Evolutionary conservation across 1,140 invertebrate genomes (phyloP), one percentile per base, ranked within the genome.

Genomic region (Onthophagus taurus): DNA sequence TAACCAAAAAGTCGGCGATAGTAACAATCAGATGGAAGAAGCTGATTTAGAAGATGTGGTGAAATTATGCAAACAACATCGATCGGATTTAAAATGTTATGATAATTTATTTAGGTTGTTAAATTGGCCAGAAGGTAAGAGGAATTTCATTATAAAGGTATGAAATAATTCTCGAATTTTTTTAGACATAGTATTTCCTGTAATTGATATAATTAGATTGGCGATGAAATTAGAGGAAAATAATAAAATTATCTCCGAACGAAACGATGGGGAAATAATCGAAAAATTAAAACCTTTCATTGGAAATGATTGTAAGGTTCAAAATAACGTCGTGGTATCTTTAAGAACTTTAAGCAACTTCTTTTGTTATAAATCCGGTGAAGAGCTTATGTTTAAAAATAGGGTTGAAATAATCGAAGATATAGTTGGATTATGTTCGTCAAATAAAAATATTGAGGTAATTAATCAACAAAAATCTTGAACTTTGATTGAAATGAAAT

Each of bases 171-270:
- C 16, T 31, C 18, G 14, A 14, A 17, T 16, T 19, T 26, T 72
- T 75, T 48, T 68, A 77, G 81, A 89, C 56, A 75, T 78, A 47
- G 64, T 92, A 1, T 94, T 94, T 65, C 92, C 92, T 1, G 83
- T 81, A 6, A 65, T 96, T 18, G 91, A 96, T 66, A 65, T 94
- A 12, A 69, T 86, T 2, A 74, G 91, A 42, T 68, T 94, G 52
- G 81, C 81, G 1, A 72, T 92, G 17, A 73, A 82, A 23, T 73
- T 78, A 48, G 69, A 75, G 58, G 63, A 67, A 1, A 68, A 83
- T 11, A 79, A 77, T 66, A 67, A 67, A 49, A 45, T 64, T 48
- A 68, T 83, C 45, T 81, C 75, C 60, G 72, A 63, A 53, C 57
- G 56, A 29, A 66, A 58, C 20, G 49, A 53, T 4, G 63, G 68